Evolutionary conservation across 2,888 invertebrate genomes (phyloP).

Genomic region (Nezara viridula): DNA sequence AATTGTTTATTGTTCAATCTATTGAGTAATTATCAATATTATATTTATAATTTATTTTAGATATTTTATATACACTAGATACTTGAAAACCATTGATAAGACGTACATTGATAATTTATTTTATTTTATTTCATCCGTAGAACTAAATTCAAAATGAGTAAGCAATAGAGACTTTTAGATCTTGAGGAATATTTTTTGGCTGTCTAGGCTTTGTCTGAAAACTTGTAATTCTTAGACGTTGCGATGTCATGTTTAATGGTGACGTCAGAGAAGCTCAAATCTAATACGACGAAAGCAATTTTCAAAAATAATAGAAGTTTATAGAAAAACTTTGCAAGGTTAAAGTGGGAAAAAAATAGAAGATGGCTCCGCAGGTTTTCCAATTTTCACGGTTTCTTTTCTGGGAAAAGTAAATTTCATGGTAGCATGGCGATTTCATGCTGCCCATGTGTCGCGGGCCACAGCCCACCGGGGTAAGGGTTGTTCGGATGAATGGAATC

Average conservation of each 20-base stretch:
- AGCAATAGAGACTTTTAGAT: no score
- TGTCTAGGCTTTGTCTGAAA: not conserved
- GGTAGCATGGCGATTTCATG: constrained; percentile 45
- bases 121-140: no score
- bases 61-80: no score
- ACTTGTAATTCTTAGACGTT: not conserved
- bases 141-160: no score
- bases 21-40: no score
- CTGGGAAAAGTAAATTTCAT: constrained; percentile 51
- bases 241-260: not conserved
- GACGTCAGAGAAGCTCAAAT: not conserved
- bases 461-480: not conserved
- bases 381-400: constrained; percentile 53
- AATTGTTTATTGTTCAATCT: no score
- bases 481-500: not conserved
- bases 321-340: constrained; percentile 12
- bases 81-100: no score
- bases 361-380: constrained; percentile 34
- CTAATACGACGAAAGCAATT: not conserved
- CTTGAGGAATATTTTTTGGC: no score
- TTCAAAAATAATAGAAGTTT: not conserved
- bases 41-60: no score
- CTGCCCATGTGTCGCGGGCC: constrained; percentile 33
- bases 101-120: no score
- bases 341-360: constrained; percentile 34